phyloP scores from a whole-genome alignment of 2,113 vertebrate species.

The Pelusios castaneus region DNA sequence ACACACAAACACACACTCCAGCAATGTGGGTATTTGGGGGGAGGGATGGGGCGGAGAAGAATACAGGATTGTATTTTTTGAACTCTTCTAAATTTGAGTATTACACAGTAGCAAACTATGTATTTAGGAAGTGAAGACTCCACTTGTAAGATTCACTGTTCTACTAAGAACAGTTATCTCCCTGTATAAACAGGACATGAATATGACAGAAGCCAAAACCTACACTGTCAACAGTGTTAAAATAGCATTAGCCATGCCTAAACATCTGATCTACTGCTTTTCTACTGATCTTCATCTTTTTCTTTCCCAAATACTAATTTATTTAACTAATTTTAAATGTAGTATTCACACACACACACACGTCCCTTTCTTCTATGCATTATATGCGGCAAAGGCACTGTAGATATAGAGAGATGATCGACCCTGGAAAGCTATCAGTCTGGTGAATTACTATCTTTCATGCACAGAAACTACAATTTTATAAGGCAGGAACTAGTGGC shows the following conservation, averaged over 20 bases:
- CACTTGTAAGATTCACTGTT: not conserved
- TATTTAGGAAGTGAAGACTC: not conserved
- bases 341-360: too few relatives aligned
- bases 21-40: too few relatives aligned
- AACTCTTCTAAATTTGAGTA: not conserved
- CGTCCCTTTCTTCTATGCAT: too few relatives aligned
- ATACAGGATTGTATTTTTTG: not conserved
- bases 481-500: not conserved
- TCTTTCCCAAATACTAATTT: not conserved
- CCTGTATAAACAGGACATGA: not conserved
- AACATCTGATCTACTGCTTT: not conserved
- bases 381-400: too few relatives aligned
- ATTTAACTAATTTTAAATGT: too few relatives aligned
- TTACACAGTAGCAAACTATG: not conserved
- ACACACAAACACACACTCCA: too few relatives aligned
- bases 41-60: rapidly evolving
- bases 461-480: too few relatives aligned
- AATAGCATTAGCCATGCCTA: not conserved
- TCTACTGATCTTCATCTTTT: not conserved
- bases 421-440: too few relatives aligned
- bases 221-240: not conserved
- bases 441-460: too few relatives aligned
- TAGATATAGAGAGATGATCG: too few relatives aligned
- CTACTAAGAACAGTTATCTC: not conserved
- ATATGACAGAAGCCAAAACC: not conserved